Evolutionary conservation across 2,888 invertebrate species (phyloP).

Genomic region (Hypercompe scribonia): DNA sequence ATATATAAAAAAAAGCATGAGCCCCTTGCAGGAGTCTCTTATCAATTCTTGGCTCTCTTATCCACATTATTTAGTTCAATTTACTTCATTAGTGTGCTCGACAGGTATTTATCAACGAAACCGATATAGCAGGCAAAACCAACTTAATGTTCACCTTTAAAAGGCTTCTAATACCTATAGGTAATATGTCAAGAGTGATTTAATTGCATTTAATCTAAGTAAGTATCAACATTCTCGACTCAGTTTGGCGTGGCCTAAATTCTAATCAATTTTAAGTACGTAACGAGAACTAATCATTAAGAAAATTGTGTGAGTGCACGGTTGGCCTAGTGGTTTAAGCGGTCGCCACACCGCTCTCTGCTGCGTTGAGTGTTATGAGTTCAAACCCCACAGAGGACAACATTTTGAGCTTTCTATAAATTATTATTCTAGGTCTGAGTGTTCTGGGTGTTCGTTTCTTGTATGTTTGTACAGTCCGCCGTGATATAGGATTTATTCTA

Average conservation of each 20-base stretch:
- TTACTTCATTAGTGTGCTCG: not conserved
- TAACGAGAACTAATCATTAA: not conserved
- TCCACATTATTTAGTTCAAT: not conserved
- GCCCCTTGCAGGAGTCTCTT: no score
- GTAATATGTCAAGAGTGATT: constrained; percentile 31
- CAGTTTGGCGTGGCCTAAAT: constrained; percentile 9
- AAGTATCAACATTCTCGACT: constrained; percentile 13
- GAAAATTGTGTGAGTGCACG: no score
- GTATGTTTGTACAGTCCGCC: no score
- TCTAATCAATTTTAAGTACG: not conserved
- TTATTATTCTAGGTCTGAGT: no score
- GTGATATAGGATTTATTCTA: no score
- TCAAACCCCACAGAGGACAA: no score
- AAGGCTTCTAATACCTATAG: constrained; percentile 23
- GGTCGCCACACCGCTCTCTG: no score
- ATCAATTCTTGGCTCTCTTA: not conserved
- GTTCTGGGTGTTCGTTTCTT: no score
- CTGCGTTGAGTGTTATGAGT: no score
- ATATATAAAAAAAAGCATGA: no score
- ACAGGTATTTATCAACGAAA: constrained; percentile 9
- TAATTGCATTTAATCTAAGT: constrained; percentile 23
- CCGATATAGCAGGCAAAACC: constrained; percentile 20
- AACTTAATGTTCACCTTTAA: constrained; percentile 19
- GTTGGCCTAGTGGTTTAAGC: no score
- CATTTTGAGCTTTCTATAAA: no score